Percentiles rank a stretch among this genome's conserved stretches.
phyloP scores from a whole-genome alignment of 2,113 vertebrate genomes.

The Crotalus tigris region DNA sequence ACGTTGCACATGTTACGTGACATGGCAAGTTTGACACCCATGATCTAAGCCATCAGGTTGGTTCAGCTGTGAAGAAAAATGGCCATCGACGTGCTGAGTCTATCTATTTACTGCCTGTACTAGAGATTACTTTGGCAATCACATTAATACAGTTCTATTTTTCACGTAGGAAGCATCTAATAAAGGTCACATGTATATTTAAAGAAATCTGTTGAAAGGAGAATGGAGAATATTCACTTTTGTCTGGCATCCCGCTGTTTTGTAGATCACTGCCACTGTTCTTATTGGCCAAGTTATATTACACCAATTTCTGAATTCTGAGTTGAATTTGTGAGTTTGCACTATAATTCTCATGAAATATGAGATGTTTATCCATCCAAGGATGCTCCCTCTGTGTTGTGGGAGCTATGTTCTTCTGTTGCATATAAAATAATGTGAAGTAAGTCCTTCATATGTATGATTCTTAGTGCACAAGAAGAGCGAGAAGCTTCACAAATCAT shows the following conservation, averaged over 20 bases:
- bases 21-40: too few relatives aligned
- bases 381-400: background rate
- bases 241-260: background rate
- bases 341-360: background rate
- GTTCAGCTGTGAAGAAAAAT: background rate
- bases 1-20: too few relatives aligned
- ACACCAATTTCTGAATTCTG: background rate
- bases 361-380: background rate
- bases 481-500: background rate
- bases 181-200: background rate
- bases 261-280: background rate
- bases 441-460: background rate
- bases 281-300: background rate
- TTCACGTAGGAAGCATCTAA: background rate
- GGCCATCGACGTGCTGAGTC: background rate
- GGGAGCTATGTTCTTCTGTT: background rate
- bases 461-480: background rate
- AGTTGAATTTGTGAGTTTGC: background rate
- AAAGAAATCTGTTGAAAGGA: background rate
- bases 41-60: background rate
- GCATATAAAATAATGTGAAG: background rate
- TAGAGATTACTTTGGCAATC: background rate
- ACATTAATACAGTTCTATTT: background rate
- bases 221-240: background rate
- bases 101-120: background rate